A percentile compares a stretch with the other conserved stretches of the same genome.
Conservation (phyloP, 2,888 invertebrate species). For the Pegoplata infirma region DNA sequence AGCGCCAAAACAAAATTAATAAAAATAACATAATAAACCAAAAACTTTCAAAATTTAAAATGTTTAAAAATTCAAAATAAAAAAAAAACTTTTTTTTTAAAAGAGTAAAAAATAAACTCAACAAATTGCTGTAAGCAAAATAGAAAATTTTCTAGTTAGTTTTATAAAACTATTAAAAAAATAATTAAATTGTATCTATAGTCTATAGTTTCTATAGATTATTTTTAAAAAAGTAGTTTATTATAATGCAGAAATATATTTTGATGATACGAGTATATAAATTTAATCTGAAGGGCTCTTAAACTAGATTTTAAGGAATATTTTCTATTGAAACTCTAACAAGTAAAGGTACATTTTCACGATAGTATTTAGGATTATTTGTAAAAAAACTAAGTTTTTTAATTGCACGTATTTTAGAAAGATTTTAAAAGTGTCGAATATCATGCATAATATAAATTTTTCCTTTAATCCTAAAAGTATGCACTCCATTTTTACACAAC, state of each 20-base stretch:
- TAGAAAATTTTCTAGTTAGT: not conserved
- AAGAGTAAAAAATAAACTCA: conserved; percentile 1
- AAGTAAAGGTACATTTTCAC: too few relatives aligned
- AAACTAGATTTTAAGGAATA: too few relatives aligned
- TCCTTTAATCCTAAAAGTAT: too few relatives aligned
- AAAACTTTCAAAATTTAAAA: conserved; percentile 4
- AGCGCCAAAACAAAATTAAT: conserved; percentile 47
- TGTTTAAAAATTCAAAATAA: not conserved
- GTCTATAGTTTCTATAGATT: conserved; percentile 3
- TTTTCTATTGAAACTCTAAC: too few relatives aligned
- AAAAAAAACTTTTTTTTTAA: conserved; percentile 15
- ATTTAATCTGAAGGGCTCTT: too few relatives aligned
- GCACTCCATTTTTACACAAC: too few relatives aligned
- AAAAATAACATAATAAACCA: conserved; percentile 1
- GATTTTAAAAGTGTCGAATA: too few relatives aligned
- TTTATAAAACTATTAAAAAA: not conserved
- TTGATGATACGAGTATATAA: not conserved
- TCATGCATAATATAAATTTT: too few relatives aligned
- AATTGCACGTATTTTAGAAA: too few relatives aligned
- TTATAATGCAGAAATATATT: not conserved
- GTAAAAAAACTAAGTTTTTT: too few relatives aligned
- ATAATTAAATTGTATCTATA: not conserved
- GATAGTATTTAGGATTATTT: too few relatives aligned
- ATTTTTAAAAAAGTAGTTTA: not conserved
- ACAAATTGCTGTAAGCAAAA: not conserved